Base-by-base conservation (phyloP, 1,140 invertebrate genomes). In the Penaeus vannamei region DNA sequence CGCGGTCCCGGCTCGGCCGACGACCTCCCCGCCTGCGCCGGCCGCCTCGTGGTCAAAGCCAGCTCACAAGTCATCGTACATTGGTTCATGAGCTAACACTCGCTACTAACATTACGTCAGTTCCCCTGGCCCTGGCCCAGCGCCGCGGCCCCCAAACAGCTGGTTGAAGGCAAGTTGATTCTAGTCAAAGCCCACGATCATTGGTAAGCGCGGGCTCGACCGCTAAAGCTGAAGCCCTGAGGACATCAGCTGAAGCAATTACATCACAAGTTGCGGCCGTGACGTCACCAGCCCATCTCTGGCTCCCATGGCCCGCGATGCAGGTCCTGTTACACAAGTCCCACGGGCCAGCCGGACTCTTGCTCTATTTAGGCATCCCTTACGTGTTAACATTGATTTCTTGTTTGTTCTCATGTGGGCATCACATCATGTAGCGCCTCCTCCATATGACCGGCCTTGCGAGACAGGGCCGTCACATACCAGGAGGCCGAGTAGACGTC, bases 221-320 rank as follows among this genome's bases (percentile, higher is more conserved):
- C 80, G 66, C 87, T 77, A 80, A 46, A 84, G 82, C 79, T 89
- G 82, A 76, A 89, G 82, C 82, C 82, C 87, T 77, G 81, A 84
- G 82, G 87, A 88, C 82, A 80, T 84, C 83, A 88, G 82, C 72
- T 89, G 87, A 85, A 84, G 82, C 87, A 66, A 72, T 76, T 36
- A 89, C 82, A 59, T 89, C 82, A 80, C 72, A 79, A 84, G 81
- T 62, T 80, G 59, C 46, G 76, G 83, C 42, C 60, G 42, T 46
- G 87, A 83, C 69, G 59, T 84, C 76, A 72, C 22, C 69, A 89
- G 61, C 82, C 76, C 26, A 53, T 23, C 64, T 22, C 26, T 20
- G 29, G 66, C 60, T 61, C 61, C 59, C 26, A 83, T 84, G 87
- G 60, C 59, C 36, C 32, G 8, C 59, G 84, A 66, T 69, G 61